phyloP scores from a whole-genome alignment of 2,113 vertebrate species.

The Camelus dromedarius region DNA sequence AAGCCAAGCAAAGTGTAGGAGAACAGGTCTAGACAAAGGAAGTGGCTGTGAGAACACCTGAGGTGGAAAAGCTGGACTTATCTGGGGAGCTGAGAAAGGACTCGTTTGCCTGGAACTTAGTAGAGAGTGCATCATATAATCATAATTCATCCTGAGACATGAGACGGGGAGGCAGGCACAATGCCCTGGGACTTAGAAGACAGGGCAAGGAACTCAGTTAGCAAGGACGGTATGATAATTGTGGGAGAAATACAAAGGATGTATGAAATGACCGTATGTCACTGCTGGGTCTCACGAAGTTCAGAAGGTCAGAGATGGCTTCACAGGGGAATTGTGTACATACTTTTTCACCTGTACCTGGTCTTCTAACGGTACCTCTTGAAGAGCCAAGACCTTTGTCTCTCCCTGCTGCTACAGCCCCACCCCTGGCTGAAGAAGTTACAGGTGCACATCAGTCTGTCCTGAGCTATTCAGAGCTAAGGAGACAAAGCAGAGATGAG shows the following conservation, averaged over 20 bases:
- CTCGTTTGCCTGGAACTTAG: background rate
- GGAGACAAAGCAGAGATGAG: background rate
- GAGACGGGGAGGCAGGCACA: accelerated
- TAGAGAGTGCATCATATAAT: background rate
- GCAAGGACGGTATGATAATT: background rate
- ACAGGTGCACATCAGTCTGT: background rate
- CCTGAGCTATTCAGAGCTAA: background rate
- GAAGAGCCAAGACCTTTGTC: background rate
- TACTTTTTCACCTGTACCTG: background rate
- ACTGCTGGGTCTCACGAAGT: background rate
- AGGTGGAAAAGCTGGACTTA: background rate
- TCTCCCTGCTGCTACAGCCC: background rate
- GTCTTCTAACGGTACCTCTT: background rate
- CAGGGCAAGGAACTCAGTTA: background rate
- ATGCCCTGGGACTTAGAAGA: no score
- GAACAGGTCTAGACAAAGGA: background rate
- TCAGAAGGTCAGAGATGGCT: background rate
- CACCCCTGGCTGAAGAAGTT: background rate
- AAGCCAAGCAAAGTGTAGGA: background rate
- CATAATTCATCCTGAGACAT: background rate
- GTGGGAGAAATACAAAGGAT: background rate
- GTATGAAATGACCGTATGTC: background rate
- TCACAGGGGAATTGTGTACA: background rate
- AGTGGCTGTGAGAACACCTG: background rate
- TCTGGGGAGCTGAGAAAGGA: background rate